Evolutionary conservation across 1,140 invertebrate species (phyloP), one percentile per base, ranked within the genome.

Genomic region (Pantala flavescens): DNA sequence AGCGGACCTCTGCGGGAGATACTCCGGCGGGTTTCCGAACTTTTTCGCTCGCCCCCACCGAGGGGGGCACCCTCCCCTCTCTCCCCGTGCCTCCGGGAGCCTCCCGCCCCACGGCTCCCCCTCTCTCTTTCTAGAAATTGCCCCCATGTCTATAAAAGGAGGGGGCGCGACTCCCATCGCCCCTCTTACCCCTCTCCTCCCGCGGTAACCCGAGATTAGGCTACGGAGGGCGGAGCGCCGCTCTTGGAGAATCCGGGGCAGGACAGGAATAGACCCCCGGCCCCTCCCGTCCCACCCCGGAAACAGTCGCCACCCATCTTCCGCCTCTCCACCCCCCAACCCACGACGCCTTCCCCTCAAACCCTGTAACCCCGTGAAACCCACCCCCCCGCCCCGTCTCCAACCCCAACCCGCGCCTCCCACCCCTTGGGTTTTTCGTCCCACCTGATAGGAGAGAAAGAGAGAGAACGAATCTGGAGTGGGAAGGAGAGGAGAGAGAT

Each of bases 131-230:
- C 72, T 21, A 16, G 49, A 21, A 63, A 71, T 28, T 63, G 72
- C 75, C 75, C 75, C 43, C 72, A 73, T 76, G 75, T 76, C 75
- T 76, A 76, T 76, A 76, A 76, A 76, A 76, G 75, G 75, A 76
- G 24, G 75, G 72, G 49, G 49, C 49, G 49, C 49, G 14, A 43
- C 75, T 21, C n/a, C 63, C 72, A 74, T 28, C 43, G 63, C 73
- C 43, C 28, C 75, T 24, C 21, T 21, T 72, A 19, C 49, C n/a
- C 43, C 74, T 23, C 74, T 24, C 16, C 23, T 2, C 43, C 49
- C 71, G 21, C 49, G 49, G 75, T 76, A 76, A 76, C 63, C 71
- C 73, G 75, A 76, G 75, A 76, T 73, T 28, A 21, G 24, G 49
- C 49, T 3, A 19, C 49, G 49, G 49, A 21, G 49, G 49, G 49